A percentile compares a stretch with the other conserved stretches of the same genome.
phyloP scores from a whole-genome alignment of 2,113 vertebrate genomes.

The Phalacrocorax aristotelis region DNA sequence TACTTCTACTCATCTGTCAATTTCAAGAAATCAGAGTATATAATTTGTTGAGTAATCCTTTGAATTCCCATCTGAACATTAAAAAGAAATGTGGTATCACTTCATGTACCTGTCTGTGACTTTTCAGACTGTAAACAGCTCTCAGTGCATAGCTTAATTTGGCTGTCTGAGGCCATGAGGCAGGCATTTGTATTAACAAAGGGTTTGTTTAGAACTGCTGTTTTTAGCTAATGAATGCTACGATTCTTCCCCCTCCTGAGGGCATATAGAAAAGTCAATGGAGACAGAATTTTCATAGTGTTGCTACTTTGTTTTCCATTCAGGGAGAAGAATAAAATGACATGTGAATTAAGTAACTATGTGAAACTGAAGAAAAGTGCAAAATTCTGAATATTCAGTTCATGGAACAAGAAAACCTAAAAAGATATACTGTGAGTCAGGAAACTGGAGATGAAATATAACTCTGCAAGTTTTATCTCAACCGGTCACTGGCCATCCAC shows the following conservation, averaged over 20 bases:
- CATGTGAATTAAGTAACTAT: not conserved
- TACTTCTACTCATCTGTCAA: constrained; percentile 50
- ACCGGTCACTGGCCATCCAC: fast-evolving
- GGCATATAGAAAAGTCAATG: not conserved
- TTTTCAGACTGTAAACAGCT: constrained; percentile 37
- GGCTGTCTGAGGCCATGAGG: not conserved
- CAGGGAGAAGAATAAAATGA: not conserved
- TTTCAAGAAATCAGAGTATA: constrained; percentile 46
- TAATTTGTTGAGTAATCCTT: constrained; percentile 46
- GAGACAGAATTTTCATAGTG: not conserved
- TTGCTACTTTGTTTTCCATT: not conserved
- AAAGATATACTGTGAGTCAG: not conserved
- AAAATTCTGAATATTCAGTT: not conserved
- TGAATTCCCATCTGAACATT: constrained; percentile 31
- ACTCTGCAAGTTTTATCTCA: not conserved
- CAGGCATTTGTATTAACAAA: not conserved
- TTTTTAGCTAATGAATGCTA: not conserved
- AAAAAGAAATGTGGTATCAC: constrained; percentile 11
- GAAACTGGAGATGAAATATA: not conserved
- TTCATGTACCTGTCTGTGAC: constrained; percentile 35
- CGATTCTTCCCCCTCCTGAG: not conserved
- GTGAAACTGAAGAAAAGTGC: not conserved
- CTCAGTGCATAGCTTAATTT: not conserved
- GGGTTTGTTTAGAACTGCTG: not conserved
- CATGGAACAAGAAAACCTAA: not conserved